phyloP scores from a whole-genome alignment of 2,797 vertebrate genomes.

The Enteromius viviparus region DNA sequence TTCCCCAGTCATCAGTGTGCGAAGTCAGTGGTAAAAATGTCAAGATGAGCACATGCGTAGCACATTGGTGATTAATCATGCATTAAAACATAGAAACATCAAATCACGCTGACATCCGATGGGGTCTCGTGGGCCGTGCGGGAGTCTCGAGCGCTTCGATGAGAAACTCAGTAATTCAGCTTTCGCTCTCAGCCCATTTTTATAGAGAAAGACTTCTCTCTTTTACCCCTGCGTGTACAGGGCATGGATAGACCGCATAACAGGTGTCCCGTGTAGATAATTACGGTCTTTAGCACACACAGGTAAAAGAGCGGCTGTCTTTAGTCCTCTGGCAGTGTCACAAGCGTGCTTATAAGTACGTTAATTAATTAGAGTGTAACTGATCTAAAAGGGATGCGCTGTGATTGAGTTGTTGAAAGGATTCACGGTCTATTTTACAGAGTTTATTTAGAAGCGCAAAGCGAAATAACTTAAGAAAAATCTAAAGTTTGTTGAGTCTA shows the following conservation, averaged over 20 bases:
- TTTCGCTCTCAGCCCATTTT: constrained; percentile 20
- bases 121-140: constrained; percentile 49
- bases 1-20: not conserved
- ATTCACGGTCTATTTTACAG: not conserved
- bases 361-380: constrained; percentile 32
- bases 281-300: constrained; percentile 11
- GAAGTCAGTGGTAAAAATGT: constrained; percentile 14
- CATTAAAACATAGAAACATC: constrained; percentile 44
- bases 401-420: not conserved
- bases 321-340: not conserved
- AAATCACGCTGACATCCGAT: constrained; percentile 3
- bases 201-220: not conserved
- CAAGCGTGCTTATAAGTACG: not conserved
- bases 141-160: constrained; percentile 65
- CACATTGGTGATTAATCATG: constrained; percentile 29
- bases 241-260: constrained; percentile 35
- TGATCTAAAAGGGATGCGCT: constrained; percentile 9
- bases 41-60: not conserved
- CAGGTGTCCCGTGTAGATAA: constrained; percentile 61
- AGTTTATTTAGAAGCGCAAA: not conserved
- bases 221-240: not conserved
- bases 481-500: not conserved
- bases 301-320: constrained; percentile 29
- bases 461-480: not conserved
- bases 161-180: constrained; percentile 60